Conservation (phyloP, 2,797 vertebrate species). For the Cuculus canorus region DNA sequence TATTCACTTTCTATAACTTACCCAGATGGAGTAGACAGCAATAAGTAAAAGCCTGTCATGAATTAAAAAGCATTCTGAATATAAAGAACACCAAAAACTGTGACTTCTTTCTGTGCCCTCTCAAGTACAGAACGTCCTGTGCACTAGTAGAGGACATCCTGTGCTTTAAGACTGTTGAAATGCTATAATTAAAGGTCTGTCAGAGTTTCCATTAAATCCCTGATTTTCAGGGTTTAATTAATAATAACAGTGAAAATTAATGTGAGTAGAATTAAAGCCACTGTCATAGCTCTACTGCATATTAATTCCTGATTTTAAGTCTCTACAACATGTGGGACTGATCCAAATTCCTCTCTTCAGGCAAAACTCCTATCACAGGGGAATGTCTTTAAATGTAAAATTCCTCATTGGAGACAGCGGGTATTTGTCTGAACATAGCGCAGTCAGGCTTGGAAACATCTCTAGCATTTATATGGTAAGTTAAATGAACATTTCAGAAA, state of each 20-base stretch:
- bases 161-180: constrained; percentile 65
- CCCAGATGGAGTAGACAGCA: not conserved
- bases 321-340: constrained; percentile 52
- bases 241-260: constrained; percentile 77
- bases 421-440: not conserved
- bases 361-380: not conserved
- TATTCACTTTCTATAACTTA: not conserved
- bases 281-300: constrained; percentile 68
- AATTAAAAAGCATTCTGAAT: not conserved
- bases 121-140: constrained; percentile 69
- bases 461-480: not conserved
- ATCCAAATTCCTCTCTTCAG: not conserved
- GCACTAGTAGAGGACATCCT: constrained; percentile 73
- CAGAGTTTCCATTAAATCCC: constrained; percentile 82
- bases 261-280: constrained; percentile 74
- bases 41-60: not conserved
- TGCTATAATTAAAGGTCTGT: constrained; percentile 78
- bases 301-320: constrained; percentile 75
- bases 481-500: not conserved
- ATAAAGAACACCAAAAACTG: constrained; percentile 16
- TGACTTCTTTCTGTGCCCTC: constrained; percentile 23
- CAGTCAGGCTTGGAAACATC: not conserved
- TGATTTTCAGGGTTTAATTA: constrained; percentile 81
- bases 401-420: not conserved
- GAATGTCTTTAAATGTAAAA: not conserved